A percentile compares a stretch with the other conserved stretches of the same genome.
Conservation (phyloP, 2,797 vertebrate species). For the Chaetodon trifasciatus region DNA sequence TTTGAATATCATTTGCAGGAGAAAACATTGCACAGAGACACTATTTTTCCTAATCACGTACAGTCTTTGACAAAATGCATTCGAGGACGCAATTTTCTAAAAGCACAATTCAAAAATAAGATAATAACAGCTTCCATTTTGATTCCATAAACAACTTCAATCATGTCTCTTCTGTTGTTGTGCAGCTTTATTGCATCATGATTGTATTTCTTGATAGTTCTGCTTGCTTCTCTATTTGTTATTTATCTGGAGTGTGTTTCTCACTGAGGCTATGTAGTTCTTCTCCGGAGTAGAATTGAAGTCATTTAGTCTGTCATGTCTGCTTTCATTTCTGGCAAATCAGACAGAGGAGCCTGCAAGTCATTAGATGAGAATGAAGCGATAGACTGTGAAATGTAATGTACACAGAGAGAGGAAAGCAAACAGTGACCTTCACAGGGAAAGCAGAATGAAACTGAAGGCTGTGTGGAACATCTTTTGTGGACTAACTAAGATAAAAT, state of each 20-base stretch:
- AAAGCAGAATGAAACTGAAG: slow-evolving; percentile 69
- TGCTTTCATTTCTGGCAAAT: slow-evolving; percentile 83
- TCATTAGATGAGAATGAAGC: slow-evolving; percentile 83
- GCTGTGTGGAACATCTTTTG: slow-evolving; percentile 46
- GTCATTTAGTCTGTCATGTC: slow-evolving; percentile 83
- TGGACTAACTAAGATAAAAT: background rate
- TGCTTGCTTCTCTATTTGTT: slow-evolving; percentile 70
- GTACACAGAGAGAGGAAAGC: slow-evolving; percentile 72
- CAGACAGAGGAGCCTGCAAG: slow-evolving; percentile 79
- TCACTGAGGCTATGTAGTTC: slow-evolving; percentile 57
- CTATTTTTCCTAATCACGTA: slow-evolving; percentile 23
- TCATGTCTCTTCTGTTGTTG: slow-evolving; percentile 63
- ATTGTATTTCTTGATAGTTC: slow-evolving; percentile 78
- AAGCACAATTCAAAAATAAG: slow-evolving; percentile 53
- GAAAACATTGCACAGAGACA: background rate
- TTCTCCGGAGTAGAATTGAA: slow-evolving; percentile 74
- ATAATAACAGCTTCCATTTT: slow-evolving; percentile 57
- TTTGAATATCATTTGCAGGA: slow-evolving; percentile 24
- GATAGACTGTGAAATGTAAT: slow-evolving; percentile 84
- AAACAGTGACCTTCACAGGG: slow-evolving; percentile 74
- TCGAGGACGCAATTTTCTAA: slow-evolving; percentile 31
- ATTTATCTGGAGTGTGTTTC: slow-evolving; percentile 67
- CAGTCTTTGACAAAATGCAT: slow-evolving; percentile 30
- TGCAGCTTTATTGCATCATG: slow-evolving; percentile 76
- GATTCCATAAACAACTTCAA: slow-evolving; percentile 70